A percentile compares a stretch with the other conserved stretches of the same genome.
Conservation (phyloP, 2,888 invertebrate species). For the Ophonus ardosiacus region DNA sequence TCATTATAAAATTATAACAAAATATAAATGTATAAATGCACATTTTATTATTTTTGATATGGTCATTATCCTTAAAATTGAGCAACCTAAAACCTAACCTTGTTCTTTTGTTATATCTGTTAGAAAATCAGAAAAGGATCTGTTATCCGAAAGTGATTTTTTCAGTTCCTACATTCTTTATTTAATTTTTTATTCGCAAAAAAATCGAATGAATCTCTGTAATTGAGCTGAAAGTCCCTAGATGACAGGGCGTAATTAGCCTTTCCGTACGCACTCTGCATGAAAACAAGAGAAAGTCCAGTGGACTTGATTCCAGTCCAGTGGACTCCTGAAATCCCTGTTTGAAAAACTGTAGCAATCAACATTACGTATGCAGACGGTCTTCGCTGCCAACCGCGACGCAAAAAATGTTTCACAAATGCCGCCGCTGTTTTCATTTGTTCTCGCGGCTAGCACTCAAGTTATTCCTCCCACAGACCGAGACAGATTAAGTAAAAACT, state of each 20-base stretch:
- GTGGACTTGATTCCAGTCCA: background rate
- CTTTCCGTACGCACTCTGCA: constrained; percentile 20
- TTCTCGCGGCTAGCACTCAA: background rate
- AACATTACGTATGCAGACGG: constrained; percentile 47
- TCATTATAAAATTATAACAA: too few relatives aligned
- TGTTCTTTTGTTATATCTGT: too few relatives aligned
- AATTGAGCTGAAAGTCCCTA: too few relatives aligned
- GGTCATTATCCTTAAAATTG: too few relatives aligned
- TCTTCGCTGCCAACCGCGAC: background rate
- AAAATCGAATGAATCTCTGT: too few relatives aligned
- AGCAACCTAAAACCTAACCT: too few relatives aligned
- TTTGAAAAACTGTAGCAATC: constrained; percentile 52
- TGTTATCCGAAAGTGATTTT: too few relatives aligned
- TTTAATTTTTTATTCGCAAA: too few relatives aligned
- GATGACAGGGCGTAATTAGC: constrained; percentile 9
- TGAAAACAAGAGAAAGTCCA: background rate
- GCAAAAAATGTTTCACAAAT: constrained; percentile 41
- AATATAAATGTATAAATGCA: too few relatives aligned
- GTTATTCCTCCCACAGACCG: constrained; percentile 41
- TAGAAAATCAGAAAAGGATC: too few relatives aligned
- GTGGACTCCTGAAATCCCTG: background rate
- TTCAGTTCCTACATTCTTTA: too few relatives aligned
- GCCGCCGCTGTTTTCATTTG: constrained; percentile 4
- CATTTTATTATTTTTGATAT: too few relatives aligned
- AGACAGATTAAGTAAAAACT: constrained; percentile 36